A percentile compares a stretch with the other conserved stretches of the same genome.
These are phyloP conservation scores for Drosophila pallidifrons DNA, from an alignment of 1,140 invertebrate genomes.

Conservation along the genomic window DNA sequence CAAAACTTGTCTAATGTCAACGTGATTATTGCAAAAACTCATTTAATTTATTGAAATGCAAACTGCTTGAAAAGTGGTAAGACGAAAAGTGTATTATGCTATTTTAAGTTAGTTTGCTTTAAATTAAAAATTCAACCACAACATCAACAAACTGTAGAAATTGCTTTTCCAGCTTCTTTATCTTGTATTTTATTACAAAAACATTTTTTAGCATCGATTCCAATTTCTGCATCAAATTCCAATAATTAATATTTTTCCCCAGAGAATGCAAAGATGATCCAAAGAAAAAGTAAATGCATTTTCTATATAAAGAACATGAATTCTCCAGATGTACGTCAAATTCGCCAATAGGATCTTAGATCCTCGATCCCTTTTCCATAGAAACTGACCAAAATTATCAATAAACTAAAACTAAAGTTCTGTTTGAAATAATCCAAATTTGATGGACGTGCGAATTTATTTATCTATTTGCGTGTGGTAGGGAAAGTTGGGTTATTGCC, in stretches of 20 bases:
- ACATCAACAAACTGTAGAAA: constrained; percentile 5
- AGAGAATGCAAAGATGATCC: constrained; percentile 15
- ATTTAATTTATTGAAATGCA: constrained; percentile 55
- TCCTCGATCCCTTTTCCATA: background rate
- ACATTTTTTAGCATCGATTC: no score
- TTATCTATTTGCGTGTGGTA: constrained; percentile 19
- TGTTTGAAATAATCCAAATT: constrained; percentile 24
- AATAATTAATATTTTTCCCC: constrained; percentile 2
- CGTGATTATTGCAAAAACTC: constrained; percentile 64
- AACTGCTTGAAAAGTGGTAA: constrained; percentile 62
- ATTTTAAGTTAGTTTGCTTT: constrained; percentile 63
- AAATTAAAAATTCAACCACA: constrained; percentile 62
- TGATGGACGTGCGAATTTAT: constrained; percentile 33
- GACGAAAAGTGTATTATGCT: constrained; percentile 69
- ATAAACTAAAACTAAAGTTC: background rate
- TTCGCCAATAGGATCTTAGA: background rate
- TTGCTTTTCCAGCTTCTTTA: constrained; percentile 15
- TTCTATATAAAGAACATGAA: background rate
- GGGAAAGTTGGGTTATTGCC: background rate
- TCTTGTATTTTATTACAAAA: background rate
- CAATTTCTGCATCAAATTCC: background rate
- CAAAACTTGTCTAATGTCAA: constrained; percentile 36
- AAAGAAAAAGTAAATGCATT: constrained; percentile 10
- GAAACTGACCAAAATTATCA: background rate
- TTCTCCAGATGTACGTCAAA: background rate